Percentiles rank a stretch among this genome's conserved stretches.
Evolutionary conservation across 2,888 invertebrate species (phyloP).

Genomic region (Xestia sexstrigata): DNA sequence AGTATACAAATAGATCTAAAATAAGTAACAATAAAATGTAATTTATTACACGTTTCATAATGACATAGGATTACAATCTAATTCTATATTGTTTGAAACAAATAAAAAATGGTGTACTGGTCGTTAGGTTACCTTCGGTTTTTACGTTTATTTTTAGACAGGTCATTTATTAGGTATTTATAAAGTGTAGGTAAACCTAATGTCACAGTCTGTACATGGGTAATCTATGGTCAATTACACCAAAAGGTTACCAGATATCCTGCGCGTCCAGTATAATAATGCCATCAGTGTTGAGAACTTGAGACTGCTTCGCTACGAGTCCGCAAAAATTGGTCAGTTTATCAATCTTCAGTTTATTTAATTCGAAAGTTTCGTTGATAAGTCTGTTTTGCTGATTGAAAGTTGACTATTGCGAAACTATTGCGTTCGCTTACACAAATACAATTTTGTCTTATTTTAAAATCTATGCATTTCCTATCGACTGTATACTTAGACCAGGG

Average conservation of each 20-base stretch:
- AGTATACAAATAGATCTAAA: too few species aligned
- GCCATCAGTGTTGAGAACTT: background rate
- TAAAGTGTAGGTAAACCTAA: background rate
- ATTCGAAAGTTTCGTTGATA: too few species aligned
- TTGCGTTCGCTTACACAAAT: too few species aligned
- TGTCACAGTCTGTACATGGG: background rate
- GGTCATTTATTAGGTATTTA: background rate
- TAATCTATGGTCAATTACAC: background rate
- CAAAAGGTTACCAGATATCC: background rate
- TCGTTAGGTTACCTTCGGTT: background rate
- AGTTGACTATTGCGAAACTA: too few species aligned
- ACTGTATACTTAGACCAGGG: too few species aligned
- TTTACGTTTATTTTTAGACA: background rate
- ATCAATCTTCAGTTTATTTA: too few species aligned
- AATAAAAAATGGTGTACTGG: background rate
- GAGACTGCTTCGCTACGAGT: too few species aligned
- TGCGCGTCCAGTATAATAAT: background rate
- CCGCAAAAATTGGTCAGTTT: too few species aligned
- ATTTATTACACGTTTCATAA: background rate
- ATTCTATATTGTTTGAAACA: background rate
- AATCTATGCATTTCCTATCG: too few species aligned
- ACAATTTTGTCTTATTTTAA: too few species aligned
- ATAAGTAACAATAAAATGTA: background rate
- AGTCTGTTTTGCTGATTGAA: too few species aligned
- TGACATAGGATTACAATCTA: background rate